Evolutionary conservation across 2,113 vertebrate genomes (phyloP).

Genomic region (Gila orcuttii): DNA sequence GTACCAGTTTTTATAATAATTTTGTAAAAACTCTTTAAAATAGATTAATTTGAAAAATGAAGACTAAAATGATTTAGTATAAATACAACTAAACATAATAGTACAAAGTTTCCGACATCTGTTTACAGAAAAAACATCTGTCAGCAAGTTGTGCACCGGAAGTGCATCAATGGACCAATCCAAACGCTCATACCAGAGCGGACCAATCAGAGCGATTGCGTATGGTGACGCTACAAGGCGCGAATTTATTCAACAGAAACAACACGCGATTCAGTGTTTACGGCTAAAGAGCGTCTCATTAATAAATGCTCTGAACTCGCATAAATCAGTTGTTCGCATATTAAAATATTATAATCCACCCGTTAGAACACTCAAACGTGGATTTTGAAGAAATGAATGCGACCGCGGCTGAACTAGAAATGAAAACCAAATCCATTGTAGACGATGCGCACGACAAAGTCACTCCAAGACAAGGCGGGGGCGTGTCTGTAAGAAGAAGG

Average conservation of each 20-base stretch:
- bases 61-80: not conserved
- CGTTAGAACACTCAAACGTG: not conserved
- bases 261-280: not conserved
- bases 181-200: not conserved
- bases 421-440: not conserved
- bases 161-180: conserved; percentile 7
- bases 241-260: not conserved
- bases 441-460: not conserved
- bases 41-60: not conserved
- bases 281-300: too few relatives aligned
- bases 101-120: not conserved
- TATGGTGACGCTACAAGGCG: conserved; percentile 27
- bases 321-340: too few relatives aligned
- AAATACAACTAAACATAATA: not conserved
- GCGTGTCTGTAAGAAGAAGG: conserved; percentile 28
- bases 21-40: not conserved
- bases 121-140: not conserved
- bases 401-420: not conserved
- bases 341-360: not conserved
- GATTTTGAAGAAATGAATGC: conserved; percentile 20
- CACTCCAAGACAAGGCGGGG: conserved; percentile 37
- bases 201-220: not conserved
- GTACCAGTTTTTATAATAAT: not conserved
- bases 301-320: not conserved
- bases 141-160: not conserved